Base-by-base conservation (phyloP, 2,113 vertebrate species). In the Aptenodytes forsteri region DNA sequence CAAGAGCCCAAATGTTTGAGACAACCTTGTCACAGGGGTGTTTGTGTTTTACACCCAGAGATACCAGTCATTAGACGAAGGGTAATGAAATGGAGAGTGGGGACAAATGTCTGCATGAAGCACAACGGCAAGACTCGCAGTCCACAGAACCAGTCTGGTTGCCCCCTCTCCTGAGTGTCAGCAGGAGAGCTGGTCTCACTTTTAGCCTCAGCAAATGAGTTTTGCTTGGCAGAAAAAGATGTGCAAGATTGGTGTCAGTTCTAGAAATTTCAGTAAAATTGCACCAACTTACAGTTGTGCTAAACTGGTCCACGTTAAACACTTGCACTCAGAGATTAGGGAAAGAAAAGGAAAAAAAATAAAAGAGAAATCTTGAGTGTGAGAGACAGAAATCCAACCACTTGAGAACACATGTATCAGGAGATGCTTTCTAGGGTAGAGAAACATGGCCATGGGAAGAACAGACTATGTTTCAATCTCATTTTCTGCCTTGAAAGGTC, bases 401-500 rank as follows among this genome's bases (percentile, higher is more conserved):
- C 15, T 21, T n/a, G 27, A 87, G 6, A 83, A 11, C 2, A 7
- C 3, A 0, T 8, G 27, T 23, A 27, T 66, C 17, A n/a, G 30
- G 21, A 88, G 9, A 81, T 27, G 22, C 21, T 64, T 85, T 30
- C 55, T 67, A 71, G 21, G 11, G 15, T 14, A 76, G 7, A 79
- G 29, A 85, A 87, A 85, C 13, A 47, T 34, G 40, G 25, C 36
- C 34, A 40, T 47, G 30, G 27, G 38, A 91, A 82, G 55, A 81
- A 21, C 4, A 76, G 10, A 36, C 25, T 65, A 16, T 47, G 11
- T 66, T 91, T 75, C 65, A 54, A 23, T 66, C 44, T 50, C 11
- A n/a, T 75, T 97, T 90, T 91, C 61, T 80, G 55, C 59, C 29
- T 66, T 91, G 38, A 94, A 86, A 93, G 59, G 42, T 94, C 36